Base-by-base conservation (phyloP, 2,797 vertebrate species). In the Poeciliopsis gracilis region DNA sequence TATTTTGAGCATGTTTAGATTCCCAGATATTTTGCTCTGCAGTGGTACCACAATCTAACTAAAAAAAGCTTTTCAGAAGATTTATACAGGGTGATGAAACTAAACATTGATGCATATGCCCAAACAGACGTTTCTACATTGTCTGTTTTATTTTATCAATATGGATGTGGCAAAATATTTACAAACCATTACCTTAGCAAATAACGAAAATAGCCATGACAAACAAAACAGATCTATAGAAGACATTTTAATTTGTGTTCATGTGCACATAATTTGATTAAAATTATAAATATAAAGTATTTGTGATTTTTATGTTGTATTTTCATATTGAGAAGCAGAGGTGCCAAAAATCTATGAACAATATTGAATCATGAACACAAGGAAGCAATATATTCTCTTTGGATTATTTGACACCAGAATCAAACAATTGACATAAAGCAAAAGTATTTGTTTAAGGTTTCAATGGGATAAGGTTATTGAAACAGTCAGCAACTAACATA, bases 1-100 rank as follows among this genome's bases (percentile, higher is more conserved):
- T 71, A 36, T 36, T 63, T 72, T 49, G 46, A 51, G 33, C 15
- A 33, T 36, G 18, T 45, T 75, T 43, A 61, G 73, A 75, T 61
- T 46, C 2, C 10, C 55, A 75, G 15, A 8, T 11, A 23, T 46
- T 20, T 18, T 28, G 23, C n/a, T 30, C n/a, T 30, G 25, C 6
- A 41, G 7, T 61, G 41, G 15, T 6, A 33, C 30, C 55, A 57
- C 23, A 80, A 71, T 49, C 1, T 57, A 71, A 41, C 36, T 23
- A 23, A 66, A 67, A 63, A 67, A 28, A 16, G 45, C 28, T 15
- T 46, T 36, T 16, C 33, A 46, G 41, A 63, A 76, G 33, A 74
- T 55, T 57, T 9, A 16, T 5, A 18, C 0, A 28, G 59, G 59
- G 16, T 18, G 28, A 63, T 36, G 9, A 63, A 63, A 63, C 30